A percentile compares a stretch with the other conserved stretches of the same genome.
Conservation (phyloP, 2,797 vertebrate genomes). For the Catamblyrhynchus diadema region DNA sequence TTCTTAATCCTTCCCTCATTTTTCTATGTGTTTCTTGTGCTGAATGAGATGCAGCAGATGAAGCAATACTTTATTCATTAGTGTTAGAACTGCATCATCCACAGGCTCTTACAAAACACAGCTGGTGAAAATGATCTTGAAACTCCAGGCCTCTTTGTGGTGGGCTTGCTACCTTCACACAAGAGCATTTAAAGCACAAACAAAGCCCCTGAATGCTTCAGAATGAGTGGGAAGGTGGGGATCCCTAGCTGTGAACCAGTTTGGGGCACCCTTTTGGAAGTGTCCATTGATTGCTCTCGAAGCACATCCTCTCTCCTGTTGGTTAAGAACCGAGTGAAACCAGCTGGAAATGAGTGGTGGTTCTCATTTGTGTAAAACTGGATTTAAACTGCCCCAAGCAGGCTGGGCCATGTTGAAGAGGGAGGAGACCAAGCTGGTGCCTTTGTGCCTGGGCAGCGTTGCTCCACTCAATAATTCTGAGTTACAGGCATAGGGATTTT, state of each 20-base stretch:
- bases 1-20: background rate
- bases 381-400: background rate
- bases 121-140: background rate
- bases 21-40: background rate
- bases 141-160: background rate
- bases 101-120: constrained; percentile 5
- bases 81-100: constrained; percentile 8
- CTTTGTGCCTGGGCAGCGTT: background rate
- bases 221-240: background rate
- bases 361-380: constrained; percentile 6
- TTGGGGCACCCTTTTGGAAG: background rate
- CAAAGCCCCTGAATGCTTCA: background rate
- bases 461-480: background rate
- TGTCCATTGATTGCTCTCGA: constrained; percentile 4
- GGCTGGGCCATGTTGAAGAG: background rate
- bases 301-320: constrained; percentile 1
- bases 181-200: background rate
- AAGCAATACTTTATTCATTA: constrained; percentile 39
- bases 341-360: background rate
- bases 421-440: background rate
- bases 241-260: background rate
- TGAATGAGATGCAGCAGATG: background rate
- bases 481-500: background rate
- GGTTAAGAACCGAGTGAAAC: background rate
- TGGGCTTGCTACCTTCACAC: background rate